Conservation (phyloP, 2,113 vertebrate genomes). For the Hippocampus mohnikei region DNA sequence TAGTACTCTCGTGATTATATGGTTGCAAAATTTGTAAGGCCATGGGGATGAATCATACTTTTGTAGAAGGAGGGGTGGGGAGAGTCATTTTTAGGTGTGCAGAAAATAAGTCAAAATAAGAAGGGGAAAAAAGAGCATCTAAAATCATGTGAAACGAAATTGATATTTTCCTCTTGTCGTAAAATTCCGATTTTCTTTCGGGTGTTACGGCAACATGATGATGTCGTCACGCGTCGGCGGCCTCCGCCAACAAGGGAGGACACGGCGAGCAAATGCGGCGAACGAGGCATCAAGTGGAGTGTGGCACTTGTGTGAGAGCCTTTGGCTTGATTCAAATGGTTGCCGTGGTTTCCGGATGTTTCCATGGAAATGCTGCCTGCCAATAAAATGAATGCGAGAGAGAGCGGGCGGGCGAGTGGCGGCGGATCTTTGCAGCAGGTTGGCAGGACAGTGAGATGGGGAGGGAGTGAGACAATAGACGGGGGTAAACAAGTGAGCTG, state of each 20-base stretch:
- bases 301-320: conserved; percentile 66
- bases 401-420: neutral
- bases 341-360: conserved; percentile 78
- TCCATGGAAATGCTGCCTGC: conserved; percentile 79
- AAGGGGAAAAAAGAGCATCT: too few relatives aligned
- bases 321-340: conserved; percentile 74
- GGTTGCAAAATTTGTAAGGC: too few relatives aligned
- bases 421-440: conserved; percentile 65
- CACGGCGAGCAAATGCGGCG: conserved; percentile 27
- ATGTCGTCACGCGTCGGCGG: neutral
- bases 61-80: too few relatives aligned
- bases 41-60: too few relatives aligned
- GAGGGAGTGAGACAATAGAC: neutral
- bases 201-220: neutral
- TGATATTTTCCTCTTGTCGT: neutral
- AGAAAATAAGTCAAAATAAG: too few relatives aligned
- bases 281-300: conserved; percentile 42
- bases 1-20: too few relatives aligned
- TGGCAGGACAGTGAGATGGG: conserved; percentile 62
- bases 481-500: conserved; percentile 47
- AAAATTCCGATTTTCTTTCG: neutral
- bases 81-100: too few relatives aligned
- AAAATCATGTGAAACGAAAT: too few relatives aligned
- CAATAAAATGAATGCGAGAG: conserved; percentile 74
- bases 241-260: neutral